These are phyloP conservation scores for Manis javanica DNA, from an alignment of 2,797 vertebrate genomes.

Conservation along the genomic window DNA sequence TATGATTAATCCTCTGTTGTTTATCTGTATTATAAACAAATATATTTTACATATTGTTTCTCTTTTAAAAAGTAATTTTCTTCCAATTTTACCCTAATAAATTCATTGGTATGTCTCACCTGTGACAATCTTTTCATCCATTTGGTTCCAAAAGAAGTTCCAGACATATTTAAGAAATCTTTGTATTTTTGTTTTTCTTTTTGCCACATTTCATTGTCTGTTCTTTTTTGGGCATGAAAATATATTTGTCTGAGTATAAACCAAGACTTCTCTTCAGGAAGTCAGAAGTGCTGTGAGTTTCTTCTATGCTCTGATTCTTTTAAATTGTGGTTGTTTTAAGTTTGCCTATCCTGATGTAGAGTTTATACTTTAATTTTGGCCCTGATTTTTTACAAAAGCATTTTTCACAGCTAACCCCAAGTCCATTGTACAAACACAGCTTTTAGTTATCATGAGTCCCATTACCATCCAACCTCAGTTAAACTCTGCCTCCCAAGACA, in stretches of 20 bases:
- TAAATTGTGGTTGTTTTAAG: background rate
- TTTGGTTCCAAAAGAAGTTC: background rate
- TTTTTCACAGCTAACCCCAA: constrained; percentile 23
- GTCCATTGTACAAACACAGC: background rate
- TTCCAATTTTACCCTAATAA: background rate
- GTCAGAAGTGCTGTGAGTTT: background rate
- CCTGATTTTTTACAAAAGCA: constrained; percentile 27
- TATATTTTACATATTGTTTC: background rate
- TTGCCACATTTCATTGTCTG: background rate
- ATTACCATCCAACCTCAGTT: background rate
- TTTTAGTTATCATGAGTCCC: background rate
- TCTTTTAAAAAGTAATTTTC: constrained; percentile 27
- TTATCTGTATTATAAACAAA: background rate
- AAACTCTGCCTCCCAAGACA: background rate
- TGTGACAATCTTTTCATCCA: background rate
- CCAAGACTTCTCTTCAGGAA: constrained; percentile 24
- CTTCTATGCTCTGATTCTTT: background rate
- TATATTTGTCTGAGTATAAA: constrained; percentile 19
- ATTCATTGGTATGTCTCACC: background rate
- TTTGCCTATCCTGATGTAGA: background rate
- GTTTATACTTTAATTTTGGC: background rate
- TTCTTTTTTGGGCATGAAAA: background rate
- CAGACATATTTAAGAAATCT: background rate
- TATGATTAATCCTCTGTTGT: background rate
- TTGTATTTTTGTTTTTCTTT: background rate